Evolutionary conservation across 1,140 invertebrate species (phyloP).

Genomic region (Lineus longissimus): DNA sequence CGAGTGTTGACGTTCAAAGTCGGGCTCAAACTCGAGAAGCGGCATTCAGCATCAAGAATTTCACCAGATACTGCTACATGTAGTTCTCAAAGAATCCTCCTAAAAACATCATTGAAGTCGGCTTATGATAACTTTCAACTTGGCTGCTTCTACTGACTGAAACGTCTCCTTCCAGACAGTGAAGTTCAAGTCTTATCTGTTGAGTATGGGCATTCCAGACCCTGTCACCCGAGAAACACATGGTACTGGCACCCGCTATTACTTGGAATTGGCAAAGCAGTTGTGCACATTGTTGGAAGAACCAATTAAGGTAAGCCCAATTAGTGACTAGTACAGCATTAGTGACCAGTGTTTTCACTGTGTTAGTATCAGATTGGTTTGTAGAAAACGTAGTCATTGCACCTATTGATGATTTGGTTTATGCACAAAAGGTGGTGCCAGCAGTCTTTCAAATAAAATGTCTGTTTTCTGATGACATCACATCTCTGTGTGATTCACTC

Average conservation of each 20-base stretch:
- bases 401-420: too few species aligned
- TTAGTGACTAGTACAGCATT: not conserved
- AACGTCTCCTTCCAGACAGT: constrained; percentile 75
- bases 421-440: too few species aligned
- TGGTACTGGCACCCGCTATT: constrained; percentile 82
- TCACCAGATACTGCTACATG: too few species aligned
- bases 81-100: too few species aligned
- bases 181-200: constrained; percentile 89
- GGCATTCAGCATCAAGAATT: not conserved
- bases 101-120: too few species aligned
- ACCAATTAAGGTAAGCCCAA: constrained; percentile 73
- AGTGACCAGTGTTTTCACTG: not conserved
- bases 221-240: constrained; percentile 88
- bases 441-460: too few species aligned
- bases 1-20: not conserved
- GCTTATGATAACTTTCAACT: too few species aligned
- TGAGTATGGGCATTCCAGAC: constrained; percentile 95
- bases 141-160: too few species aligned
- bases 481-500: too few species aligned
- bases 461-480: too few species aligned
- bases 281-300: constrained; percentile 76
- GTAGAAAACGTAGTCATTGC: constrained; percentile 1
- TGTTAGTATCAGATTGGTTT: not conserved
- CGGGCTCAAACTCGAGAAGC: not conserved
- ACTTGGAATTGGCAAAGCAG: constrained; percentile 80